Evolutionary conservation across 2,888 invertebrate species (phyloP), one percentile per base, ranked within the genome.

Genomic region (Hirtodrosophila trivittata): DNA sequence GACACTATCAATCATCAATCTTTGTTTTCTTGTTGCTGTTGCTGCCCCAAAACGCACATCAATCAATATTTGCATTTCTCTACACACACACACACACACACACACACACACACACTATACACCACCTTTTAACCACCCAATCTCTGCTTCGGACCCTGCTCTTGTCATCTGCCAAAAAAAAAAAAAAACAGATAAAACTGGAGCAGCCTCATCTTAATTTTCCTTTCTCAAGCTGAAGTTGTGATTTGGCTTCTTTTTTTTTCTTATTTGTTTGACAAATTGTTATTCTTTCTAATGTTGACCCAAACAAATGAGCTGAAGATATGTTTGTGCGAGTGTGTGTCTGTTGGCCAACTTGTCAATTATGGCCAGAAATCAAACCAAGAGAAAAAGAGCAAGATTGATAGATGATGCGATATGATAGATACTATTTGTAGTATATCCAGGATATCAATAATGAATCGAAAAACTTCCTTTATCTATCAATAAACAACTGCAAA

Each of bases 1-100:
- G 81, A 84, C 81, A 73, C 84, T 84, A 80, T 84, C 81, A 78
- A 84, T 84, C 81, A 84, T 77, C 74, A 81, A 76, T 78, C 84
- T 72, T 69, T 32, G 62, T 68, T 39, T 18, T 16, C 28, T 32
- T 32, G 45, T 45, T 50, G 18, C 57, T 63, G 43, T 50, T 43
- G 35, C 2, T 10, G 9, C 21, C 14, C 41, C 14, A 28, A 42
- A 16, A 28, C 38, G 50, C 60, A 65, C 68, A 83, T 80, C 80
- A 76, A 76, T 78, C 77, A 75, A 72, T 72, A 80, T 80, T 83
- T 66, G 71, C 68, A 83, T 78, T 66, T 66, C 50, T 57, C 41
- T 47, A 38, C 41, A 10, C 4, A 12, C 8, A n/a, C 12, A 7
- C 12, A 6, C 9, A 6, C 13, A 13, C 28, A 28, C 9, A 28